phyloP scores from a whole-genome alignment of 2,888 invertebrate genomes.

The Sinodicranocentrus sp. region DNA sequence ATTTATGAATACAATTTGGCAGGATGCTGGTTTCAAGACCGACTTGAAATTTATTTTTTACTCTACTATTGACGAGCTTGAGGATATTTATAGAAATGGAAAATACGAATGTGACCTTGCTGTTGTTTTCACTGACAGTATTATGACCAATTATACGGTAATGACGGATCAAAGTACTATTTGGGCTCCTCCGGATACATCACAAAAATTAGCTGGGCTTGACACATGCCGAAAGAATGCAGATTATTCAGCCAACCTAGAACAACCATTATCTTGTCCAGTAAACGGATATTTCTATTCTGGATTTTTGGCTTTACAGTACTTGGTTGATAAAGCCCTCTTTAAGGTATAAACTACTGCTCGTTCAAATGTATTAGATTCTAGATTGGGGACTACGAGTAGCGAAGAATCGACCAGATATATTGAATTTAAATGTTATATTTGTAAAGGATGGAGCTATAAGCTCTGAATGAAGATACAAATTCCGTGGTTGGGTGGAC shows the following conservation, averaged over 20 bases:
- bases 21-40: slow-evolving; percentile 77
- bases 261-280: slow-evolving; percentile 86
- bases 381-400: too few species aligned
- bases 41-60: slow-evolving; percentile 83
- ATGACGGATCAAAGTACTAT: slow-evolving; percentile 82
- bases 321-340: slow-evolving; percentile 85
- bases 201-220: slow-evolving; percentile 48
- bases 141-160: slow-evolving; percentile 79
- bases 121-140: slow-evolving; percentile 82
- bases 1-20: slow-evolving; percentile 70
- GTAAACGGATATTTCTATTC: slow-evolving; percentile 87
- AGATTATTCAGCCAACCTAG: slow-evolving; percentile 78
- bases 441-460: too few species aligned
- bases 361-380: too few species aligned
- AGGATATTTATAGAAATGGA: slow-evolving; percentile 85
- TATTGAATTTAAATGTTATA: too few species aligned
- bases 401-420: too few species aligned
- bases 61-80: slow-evolving; percentile 84
- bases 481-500: too few species aligned
- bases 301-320: slow-evolving; percentile 87
- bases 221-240: slow-evolving; percentile 68
- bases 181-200: slow-evolving; percentile 83
- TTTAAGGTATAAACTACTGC: too few species aligned
- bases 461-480: too few species aligned
- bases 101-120: slow-evolving; percentile 84